Evolutionary conservation across 2,888 invertebrate species (phyloP), one percentile per base, ranked within the genome.

Genomic region (Meiosimyza decipiens): DNA sequence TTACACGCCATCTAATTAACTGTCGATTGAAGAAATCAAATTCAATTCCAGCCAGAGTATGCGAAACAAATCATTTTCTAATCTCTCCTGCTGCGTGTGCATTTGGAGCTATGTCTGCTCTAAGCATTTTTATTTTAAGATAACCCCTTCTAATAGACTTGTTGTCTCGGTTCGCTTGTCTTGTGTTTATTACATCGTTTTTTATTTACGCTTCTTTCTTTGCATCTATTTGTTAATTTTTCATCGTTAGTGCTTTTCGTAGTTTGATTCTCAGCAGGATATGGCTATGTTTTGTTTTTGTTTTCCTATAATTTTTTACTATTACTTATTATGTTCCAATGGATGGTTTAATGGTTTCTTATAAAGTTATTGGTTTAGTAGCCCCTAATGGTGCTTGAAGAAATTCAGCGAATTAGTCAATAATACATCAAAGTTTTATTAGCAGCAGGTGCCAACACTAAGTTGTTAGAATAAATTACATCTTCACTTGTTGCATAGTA

Each of bases 21-120:
- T 80, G 80, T 62, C 81, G 82, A 83, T 82, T 80, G 82, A 83
- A 74, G 77, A 80, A 80, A 81, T 82, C 83, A 83, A 80, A 78
- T 82, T 82, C 78, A 82, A 84, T 79, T 81, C 71, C 64, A 40
- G 40, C 6, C 6, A 40, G 7, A 40, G 1, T 40, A 9, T 40
- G 9, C 40, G 9, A 40, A 71, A 57, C 68, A 72, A 74, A 76
- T 76, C 66, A 68, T 71, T 71, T 71, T 70, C 71, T 69, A 60
- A 68, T 18, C 64, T 71, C 65, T 68, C 78, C 77, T 47, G 77
- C 76, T 77, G 77, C 62, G 74, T 55, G 62, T 40, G 40, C 40
- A 40, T 40, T 22, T 47, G 22, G n/a, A 13, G 57, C 70, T 63
- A 47, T 12, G 40, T 16, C 15, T 22, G 50, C 60, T 40, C 51